Conservation (phyloP, 2,113 vertebrate species). For the Cyprinodon tularosa region DNA sequence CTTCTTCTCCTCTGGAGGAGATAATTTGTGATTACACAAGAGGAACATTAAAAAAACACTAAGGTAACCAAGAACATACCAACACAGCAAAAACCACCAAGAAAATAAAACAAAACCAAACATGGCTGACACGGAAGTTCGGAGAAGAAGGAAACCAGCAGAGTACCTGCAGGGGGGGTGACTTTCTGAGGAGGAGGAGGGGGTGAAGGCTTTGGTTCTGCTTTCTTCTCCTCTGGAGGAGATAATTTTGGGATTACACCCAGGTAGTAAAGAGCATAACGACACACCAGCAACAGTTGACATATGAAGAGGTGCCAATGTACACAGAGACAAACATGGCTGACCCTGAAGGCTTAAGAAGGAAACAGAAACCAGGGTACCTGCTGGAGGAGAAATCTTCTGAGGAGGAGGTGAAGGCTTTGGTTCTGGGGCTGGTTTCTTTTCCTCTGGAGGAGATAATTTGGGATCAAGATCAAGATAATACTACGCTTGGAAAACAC, state of each 20-base stretch:
- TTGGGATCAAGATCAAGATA: constrained; percentile 24
- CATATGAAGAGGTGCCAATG: neutral
- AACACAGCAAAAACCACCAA: too few relatives aligned
- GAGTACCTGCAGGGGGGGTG: constrained; percentile 38
- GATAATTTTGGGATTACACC: constrained; percentile 48
- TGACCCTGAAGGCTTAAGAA: neutral
- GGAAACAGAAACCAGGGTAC: neutral
- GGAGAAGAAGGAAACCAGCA: neutral
- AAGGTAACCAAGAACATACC: neutral
- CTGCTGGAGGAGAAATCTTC: neutral
- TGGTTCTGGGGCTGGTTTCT: neutral
- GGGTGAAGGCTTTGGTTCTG: constrained; percentile 29
- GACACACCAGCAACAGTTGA: neutral
- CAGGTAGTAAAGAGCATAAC: neutral
- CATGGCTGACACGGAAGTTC: neutral
- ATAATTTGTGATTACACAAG: constrained; percentile 10
- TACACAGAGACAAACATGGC: neutral
- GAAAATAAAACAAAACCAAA: neutral
- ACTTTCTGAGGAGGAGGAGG: constrained; percentile 27
- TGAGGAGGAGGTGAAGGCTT: neutral
- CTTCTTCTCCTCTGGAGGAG: too few relatives aligned
- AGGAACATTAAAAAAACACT: constrained; percentile 19
- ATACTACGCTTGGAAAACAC: neutral
- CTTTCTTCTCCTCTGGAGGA: constrained; percentile 54
- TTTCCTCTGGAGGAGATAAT: neutral